Evolutionary conservation across 2,113 vertebrate genomes (phyloP), one percentile per base, ranked within the genome.

Genomic region (Sprattus sprattus): DNA sequence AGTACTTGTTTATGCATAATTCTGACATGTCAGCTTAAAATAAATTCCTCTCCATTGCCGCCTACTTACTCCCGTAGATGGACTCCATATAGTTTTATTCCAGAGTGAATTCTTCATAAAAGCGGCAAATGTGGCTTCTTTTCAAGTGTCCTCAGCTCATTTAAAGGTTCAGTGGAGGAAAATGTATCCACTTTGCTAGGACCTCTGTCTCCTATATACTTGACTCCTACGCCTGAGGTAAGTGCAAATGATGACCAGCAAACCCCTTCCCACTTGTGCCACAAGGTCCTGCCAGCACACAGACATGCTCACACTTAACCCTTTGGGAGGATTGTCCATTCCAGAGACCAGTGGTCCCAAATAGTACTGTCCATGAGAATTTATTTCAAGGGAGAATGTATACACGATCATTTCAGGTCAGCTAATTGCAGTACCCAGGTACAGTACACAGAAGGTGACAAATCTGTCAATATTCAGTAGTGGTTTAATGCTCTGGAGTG

Each of bases 221-320:
- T 92, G 91, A 88, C 89, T 88, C 93, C 87, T 91, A 91, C 88
- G 91, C 87, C 91, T 84, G 89, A 91, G 90, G 75, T 87, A 84
- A 82, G 90, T 91, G 91, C 88, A 91, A 94, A 94, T 92, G 91
- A 90, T 91, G 45, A 82, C 90, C 25, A 89, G 87, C 90, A 93
- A 87, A 91, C 93, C 93, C 94, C 93, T 94, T 93, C 93, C 93
- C 90, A 92, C 93, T 92, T 92, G 88, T 88, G 89, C 84, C 90
- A 82, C 60, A 71, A 13, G 25, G 25, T 11, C n/a, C 25, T 13
- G 25, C n/a, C 64, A 71, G 64, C 64, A 71, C 1, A 28, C 64
- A 71, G n/a, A 71, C 57, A n/a, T 39, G 39, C 64, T 32, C 10
- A 71, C 64, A 71, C 15, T 71, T 71, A 71, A 71, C 64, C 64